phyloP scores from a whole-genome alignment of 1,140 invertebrate species.

The Hypothenemus hampei region DNA sequence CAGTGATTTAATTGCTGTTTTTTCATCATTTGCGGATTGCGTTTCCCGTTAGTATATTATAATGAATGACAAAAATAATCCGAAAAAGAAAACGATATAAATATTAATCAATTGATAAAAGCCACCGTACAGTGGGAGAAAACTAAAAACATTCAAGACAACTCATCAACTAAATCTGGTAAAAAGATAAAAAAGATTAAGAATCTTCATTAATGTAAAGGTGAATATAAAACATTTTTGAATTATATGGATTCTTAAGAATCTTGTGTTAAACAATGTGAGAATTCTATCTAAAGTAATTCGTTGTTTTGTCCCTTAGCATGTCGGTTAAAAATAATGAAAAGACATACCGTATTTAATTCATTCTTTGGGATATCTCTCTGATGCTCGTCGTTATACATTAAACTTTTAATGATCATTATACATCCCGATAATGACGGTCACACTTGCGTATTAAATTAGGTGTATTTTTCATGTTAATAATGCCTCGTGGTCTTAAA shows the following conservation, averaged over 20 bases:
- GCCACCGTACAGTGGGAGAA: background rate
- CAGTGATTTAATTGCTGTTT: no score
- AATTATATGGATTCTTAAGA: no score
- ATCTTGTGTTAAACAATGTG: no score
- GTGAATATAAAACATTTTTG: no score
- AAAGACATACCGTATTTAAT: constrained; percentile 16
- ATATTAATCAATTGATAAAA: constrained; percentile 19
- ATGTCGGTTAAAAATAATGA: constrained; percentile 18
- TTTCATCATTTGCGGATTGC: no score
- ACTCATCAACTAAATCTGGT: no score
- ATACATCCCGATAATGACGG: constrained; percentile 13
- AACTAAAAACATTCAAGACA: no score
- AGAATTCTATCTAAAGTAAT: no score
- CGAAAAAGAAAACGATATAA: constrained; percentile 14
- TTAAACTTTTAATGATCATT: constrained; percentile 25
- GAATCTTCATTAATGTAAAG: no score
- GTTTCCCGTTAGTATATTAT: constrained; percentile 15
- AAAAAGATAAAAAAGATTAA: no score
- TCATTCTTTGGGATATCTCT: constrained; percentile 10
- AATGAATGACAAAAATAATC: constrained; percentile 14
- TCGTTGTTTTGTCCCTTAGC: background rate
- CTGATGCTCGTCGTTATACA: constrained; percentile 24
- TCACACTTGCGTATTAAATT: constrained; percentile 22
- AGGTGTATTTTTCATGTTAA: constrained; percentile 21
- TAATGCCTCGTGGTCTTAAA: constrained; percentile 12